A percentile compares a stretch with the other conserved stretches of the same genome.
phyloP scores from a whole-genome alignment of 2,797 vertebrate genomes.

The Serranus cabrilla region DNA sequence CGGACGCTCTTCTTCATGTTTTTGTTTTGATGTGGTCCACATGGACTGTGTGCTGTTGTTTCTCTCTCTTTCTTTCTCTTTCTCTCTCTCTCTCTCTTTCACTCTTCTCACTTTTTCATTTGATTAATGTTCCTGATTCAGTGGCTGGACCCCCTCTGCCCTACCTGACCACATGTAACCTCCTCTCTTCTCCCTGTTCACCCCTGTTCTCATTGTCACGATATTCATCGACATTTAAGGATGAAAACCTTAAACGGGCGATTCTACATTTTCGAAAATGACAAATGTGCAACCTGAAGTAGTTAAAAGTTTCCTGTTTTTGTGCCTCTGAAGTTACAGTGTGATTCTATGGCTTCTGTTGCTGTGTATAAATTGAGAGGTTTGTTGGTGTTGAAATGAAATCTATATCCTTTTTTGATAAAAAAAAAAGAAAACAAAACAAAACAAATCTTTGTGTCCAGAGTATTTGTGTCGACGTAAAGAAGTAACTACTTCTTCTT shows the following conservation, averaged over 20 bases:
- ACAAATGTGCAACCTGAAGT: slow-evolving; percentile 81
- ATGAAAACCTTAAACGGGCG: slow-evolving; percentile 76
- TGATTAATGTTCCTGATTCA: slow-evolving; percentile 82
- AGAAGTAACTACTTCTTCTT: slow-evolving; percentile 4
- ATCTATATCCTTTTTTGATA: slow-evolving; percentile 94
- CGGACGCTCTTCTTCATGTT: slow-evolving; percentile 68
- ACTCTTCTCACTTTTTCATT: slow-evolving; percentile 70
- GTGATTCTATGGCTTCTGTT: slow-evolving; percentile 92
- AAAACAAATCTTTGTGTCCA: slow-evolving; percentile 60
- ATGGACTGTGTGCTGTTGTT: slow-evolving; percentile 72
- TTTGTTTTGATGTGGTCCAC: slow-evolving; percentile 87
- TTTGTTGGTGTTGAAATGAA: slow-evolving; percentile 95
- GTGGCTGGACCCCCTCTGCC: slow-evolving; percentile 87
- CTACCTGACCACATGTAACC: slow-evolving; percentile 54
- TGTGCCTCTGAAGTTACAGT: slow-evolving; percentile 92
- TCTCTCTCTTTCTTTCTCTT: slow-evolving; percentile 27
- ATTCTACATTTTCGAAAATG: slow-evolving; percentile 78
- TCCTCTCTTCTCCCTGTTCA: slow-evolving; percentile 28
- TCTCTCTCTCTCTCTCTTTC: slow-evolving; percentile 24
- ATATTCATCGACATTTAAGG: slow-evolving; percentile 83
- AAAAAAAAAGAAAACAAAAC: slow-evolving; percentile 60
- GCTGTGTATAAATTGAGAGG: slow-evolving; percentile 92
- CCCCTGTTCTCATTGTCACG: slow-evolving; percentile 73
- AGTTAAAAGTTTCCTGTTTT: slow-evolving; percentile 88
- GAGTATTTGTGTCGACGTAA: slow-evolving; percentile 51